These are phyloP conservation scores for Alaudala cheleensis DNA, from an alignment of 2,113 vertebrate species.

Conservation along the genomic window DNA sequence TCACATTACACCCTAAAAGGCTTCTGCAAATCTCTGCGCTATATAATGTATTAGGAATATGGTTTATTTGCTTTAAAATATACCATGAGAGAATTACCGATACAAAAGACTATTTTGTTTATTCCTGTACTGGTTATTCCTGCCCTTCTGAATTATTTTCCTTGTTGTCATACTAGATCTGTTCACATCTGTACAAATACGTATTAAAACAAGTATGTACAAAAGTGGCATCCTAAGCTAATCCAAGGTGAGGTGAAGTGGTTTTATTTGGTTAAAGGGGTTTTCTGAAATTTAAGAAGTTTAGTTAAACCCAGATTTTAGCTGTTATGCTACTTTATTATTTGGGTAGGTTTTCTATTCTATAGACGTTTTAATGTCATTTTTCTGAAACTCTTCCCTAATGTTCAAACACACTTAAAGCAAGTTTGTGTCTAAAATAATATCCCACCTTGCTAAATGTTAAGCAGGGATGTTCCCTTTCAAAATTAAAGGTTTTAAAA, in stretches of 20 bases:
- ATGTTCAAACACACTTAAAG: background rate
- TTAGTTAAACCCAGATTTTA: background rate
- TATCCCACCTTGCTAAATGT: background rate
- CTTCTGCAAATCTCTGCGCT: constrained; percentile 74
- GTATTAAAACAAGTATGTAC: background rate
- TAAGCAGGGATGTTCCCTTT: background rate
- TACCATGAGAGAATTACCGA: background rate
- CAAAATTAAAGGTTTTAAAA: background rate
- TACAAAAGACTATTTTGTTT: background rate
- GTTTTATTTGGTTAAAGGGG: constrained; percentile 27
- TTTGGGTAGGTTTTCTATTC: background rate
- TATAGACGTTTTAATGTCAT: background rate
- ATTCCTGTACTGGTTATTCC: constrained; percentile 9
- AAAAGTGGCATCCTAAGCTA: constrained; percentile 13
- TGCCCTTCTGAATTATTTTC: constrained; percentile 16
- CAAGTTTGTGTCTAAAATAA: background rate
- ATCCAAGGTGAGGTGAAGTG: constrained; percentile 5
- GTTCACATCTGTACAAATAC: constrained; percentile 5
- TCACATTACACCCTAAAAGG: constrained; percentile 67
- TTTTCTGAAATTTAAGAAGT: background rate
- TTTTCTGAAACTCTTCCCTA: background rate
- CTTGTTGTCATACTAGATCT: constrained; percentile 45
- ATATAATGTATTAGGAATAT: constrained; percentile 46
- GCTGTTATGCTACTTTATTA: background rate
- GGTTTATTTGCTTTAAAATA: constrained; percentile 52